Conservation (phyloP, 1,140 invertebrate genomes). For the Helicoverpa armigera region DNA sequence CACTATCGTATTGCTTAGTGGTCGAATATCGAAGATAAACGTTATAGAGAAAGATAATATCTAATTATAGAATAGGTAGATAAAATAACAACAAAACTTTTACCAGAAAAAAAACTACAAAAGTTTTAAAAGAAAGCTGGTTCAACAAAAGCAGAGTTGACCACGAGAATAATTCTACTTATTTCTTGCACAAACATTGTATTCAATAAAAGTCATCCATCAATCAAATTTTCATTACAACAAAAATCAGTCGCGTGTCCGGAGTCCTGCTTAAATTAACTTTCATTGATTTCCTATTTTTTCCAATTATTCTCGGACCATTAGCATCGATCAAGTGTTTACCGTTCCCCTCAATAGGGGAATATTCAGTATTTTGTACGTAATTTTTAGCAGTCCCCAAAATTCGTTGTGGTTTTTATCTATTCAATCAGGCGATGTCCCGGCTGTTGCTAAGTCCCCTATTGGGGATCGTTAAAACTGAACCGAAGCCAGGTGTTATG, state of each 20-base stretch:
- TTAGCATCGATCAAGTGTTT: conserved; percentile 21
- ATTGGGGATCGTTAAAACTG: conserved; percentile 19
- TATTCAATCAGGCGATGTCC: conserved; percentile 40
- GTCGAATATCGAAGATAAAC: not conserved
- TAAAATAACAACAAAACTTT: not conserved
- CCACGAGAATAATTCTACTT: too few relatives aligned
- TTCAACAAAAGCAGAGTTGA: not conserved
- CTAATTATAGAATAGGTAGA: too few relatives aligned
- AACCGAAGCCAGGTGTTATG: conserved; percentile 30
- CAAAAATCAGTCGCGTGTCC: conserved; percentile 23
- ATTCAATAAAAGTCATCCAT: not conserved
- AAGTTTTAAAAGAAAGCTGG: not conserved
- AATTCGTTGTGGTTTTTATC: conserved; percentile 38
- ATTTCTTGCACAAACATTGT: too few relatives aligned
- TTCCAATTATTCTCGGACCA: conserved; percentile 34
- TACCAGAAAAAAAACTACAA: not conserved
- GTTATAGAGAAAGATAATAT: not conserved
- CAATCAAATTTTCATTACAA: conserved; percentile 9
- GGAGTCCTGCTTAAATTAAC: conserved; percentile 30
- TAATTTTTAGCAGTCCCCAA: conserved; percentile 24
- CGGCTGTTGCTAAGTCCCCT: conserved; percentile 24
- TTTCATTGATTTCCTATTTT: conserved; percentile 31
- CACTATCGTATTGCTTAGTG: not conserved
- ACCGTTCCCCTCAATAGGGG: conserved; percentile 22
- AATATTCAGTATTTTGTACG: conserved; percentile 7